These are phyloP conservation scores for Eurytoma californica DNA, from an alignment of 2,888 invertebrate species.

Conservation along the genomic window DNA sequence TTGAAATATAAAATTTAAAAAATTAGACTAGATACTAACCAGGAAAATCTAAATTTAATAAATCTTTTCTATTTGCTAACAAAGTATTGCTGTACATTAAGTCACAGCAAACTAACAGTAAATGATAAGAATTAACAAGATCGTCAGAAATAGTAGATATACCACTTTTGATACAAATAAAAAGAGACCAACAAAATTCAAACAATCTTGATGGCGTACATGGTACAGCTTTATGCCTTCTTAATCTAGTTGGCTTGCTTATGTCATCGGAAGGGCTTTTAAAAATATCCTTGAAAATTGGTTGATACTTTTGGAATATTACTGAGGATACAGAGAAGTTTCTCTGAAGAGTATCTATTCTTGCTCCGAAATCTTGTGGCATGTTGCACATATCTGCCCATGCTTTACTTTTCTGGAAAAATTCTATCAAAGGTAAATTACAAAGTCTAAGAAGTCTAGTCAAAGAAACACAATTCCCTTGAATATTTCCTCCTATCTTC, in stretches of 20 bases:
- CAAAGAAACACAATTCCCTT: conserved; percentile 93
- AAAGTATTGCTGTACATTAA: conserved; percentile 92
- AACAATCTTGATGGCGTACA: conserved; percentile 90
- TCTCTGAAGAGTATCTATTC: conserved; percentile 89
- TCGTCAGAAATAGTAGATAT: conserved; percentile 92
- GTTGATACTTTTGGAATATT: conserved; percentile 94
- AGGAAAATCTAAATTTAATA: conserved; percentile 89
- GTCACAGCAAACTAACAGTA: conserved; percentile 93
- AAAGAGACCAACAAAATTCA: conserved; percentile 96
- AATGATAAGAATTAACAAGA: conserved; percentile 94
- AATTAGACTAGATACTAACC: conserved; percentile 76
- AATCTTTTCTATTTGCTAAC: conserved; percentile 85
- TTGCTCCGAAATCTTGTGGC: conserved; percentile 87
- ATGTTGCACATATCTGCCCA: conserved; percentile 97
- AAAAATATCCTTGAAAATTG: conserved; percentile 92
- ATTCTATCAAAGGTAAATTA: conserved; percentile 94
- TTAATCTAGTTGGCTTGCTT: conserved; percentile 78
- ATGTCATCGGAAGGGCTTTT: conserved; percentile 80
- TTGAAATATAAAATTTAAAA: conserved; percentile 11
- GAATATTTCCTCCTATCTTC: conserved; percentile 82
- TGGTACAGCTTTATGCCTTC: conserved; percentile 83
- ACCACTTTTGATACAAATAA: conserved; percentile 91
- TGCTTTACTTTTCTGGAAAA: conserved; percentile 94
- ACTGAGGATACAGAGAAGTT: conserved; percentile 96
- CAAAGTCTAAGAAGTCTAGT: conserved; percentile 92